A percentile compares a stretch with the other conserved stretches of the same genome.
Conservation (phyloP, 2,888 invertebrate species). For the Nemotelus pantherinus region DNA sequence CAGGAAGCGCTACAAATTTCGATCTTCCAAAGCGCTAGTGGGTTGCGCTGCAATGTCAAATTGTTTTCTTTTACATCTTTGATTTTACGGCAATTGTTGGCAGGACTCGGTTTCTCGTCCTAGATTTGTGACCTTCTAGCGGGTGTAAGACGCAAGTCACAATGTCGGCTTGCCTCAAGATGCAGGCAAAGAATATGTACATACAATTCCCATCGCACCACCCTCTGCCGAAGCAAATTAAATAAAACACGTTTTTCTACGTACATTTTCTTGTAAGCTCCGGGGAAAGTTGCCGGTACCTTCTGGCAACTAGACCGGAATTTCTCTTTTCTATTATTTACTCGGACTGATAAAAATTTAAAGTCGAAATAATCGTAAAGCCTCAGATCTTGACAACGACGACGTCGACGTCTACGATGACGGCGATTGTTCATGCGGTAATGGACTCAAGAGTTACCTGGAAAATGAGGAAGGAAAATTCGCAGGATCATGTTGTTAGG, state of each 20-base stretch:
- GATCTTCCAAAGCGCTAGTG: slow-evolving; percentile 37
- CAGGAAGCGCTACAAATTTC: slow-evolving; percentile 44
- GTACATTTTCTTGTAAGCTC: not conserved
- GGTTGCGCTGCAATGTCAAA: slow-evolving; percentile 46
- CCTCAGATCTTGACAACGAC: not conserved
- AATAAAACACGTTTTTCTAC: slow-evolving; percentile 35
- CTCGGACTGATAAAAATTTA: slow-evolving; percentile 44
- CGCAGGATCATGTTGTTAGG: not conserved
- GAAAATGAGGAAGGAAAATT: not conserved
- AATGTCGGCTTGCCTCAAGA: not conserved
- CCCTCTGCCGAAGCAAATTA: slow-evolving; percentile 12
- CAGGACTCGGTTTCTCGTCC: slow-evolving; percentile 8
- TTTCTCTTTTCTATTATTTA: slow-evolving; percentile 38
- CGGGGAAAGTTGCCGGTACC: not conserved
- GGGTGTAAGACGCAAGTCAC: too few relatives aligned
- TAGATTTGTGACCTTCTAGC: not conserved
- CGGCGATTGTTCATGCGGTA: not conserved
- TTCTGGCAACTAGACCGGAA: slow-evolving; percentile 14
- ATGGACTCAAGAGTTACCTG: not conserved
- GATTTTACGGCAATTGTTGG: slow-evolving; percentile 49
- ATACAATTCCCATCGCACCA: slow-evolving; percentile 2
- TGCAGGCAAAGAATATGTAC: not conserved
- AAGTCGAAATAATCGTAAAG: slow-evolving; percentile 43
- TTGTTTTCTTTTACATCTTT: slow-evolving; percentile 49
- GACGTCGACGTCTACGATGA: not conserved